phyloP scores from a whole-genome alignment of 2,888 invertebrate species.

The Pachliopta kotzebuea region DNA sequence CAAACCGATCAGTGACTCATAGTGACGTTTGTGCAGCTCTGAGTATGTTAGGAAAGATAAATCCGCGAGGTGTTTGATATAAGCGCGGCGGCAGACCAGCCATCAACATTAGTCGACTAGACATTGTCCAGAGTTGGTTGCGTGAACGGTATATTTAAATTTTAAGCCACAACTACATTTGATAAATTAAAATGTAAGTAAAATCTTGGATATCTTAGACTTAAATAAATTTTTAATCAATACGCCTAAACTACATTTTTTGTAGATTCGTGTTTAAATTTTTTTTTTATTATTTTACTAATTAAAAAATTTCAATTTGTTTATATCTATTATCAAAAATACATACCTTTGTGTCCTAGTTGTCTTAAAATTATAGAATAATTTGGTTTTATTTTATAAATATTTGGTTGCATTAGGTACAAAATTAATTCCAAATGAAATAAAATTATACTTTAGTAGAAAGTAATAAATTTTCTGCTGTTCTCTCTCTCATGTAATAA shows the following conservation, averaged over 20 bases:
- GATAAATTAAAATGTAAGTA: constrained; percentile 18
- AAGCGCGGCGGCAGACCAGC: constrained; percentile 26
- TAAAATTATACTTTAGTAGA: too few species aligned
- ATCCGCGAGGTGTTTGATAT: constrained; percentile 32
- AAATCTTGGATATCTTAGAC: not conserved
- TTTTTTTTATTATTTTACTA: too few species aligned
- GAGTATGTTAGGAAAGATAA: constrained; percentile 32
- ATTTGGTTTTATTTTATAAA: too few species aligned
- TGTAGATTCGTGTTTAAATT: not conserved
- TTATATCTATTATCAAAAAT: too few species aligned
- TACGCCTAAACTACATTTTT: not conserved
- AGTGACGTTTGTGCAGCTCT: constrained; percentile 31
- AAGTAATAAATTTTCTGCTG: too few species aligned
- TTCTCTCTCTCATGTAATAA: too few species aligned
- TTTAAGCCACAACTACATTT: constrained; percentile 1
- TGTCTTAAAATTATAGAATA: too few species aligned
- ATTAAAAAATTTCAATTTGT: too few species aligned
- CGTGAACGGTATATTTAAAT: not conserved
- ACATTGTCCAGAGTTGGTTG: constrained; percentile 24
- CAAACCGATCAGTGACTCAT: constrained; percentile 32
- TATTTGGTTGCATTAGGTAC: too few species aligned
- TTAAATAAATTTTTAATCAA: not conserved
- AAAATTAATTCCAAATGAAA: too few species aligned
- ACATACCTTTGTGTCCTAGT: too few species aligned
- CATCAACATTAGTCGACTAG: constrained; percentile 28